Base-by-base conservation (phyloP, 2,797 vertebrate genomes). In the Poeciliopsis gracilis region DNA sequence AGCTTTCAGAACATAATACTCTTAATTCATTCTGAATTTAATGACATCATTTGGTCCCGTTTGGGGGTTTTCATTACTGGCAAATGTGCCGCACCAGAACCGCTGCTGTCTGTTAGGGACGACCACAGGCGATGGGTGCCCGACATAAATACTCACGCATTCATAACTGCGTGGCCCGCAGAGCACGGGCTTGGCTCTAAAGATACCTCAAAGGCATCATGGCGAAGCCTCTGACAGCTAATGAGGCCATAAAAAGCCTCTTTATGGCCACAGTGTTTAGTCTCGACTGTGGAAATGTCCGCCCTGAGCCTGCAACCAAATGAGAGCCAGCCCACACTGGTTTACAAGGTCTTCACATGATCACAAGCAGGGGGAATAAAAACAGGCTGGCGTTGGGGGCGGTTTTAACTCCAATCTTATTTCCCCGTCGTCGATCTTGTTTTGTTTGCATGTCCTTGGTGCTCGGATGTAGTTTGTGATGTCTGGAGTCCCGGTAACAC, bases 241-340 rank as follows among this genome's bases (percentile, higher is more conserved):
- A 95, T 92, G 92, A 94, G 94, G 91, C 88, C 86, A 90, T 94
- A 93, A 95, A 95, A 93, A 87, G 88, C 43, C 93, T 90, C 90
- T 94, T 94, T 92, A 94, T 91, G 87, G 90, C 91, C 80, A 66
- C 91, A 86, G 84, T 89, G 90, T 94, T 95, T 94, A 93, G 91
- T 86, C 90, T 84, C 89, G 91, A 94, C 89, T 81, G 85, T 88
- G 92, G 91, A 94, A 94, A 91, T 86, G 84, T 93, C 91, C 84
- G 88, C 89, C 88, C 87, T 73, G 85, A 90, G 91, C 91, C 81
- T 79, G 82, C 49, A 81, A 84, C 79, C 88, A 90, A 91, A 91
- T 79, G 85, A 92, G 88, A 91, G 79, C 59, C 83, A 85, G 79
- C 83, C 69, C 79, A 79, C 51, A 53, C 80, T 55, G 77, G 79